These are phyloP conservation scores for Nezara viridula DNA, from an alignment of 2,888 invertebrate genomes.

Conservation along the genomic window DNA sequence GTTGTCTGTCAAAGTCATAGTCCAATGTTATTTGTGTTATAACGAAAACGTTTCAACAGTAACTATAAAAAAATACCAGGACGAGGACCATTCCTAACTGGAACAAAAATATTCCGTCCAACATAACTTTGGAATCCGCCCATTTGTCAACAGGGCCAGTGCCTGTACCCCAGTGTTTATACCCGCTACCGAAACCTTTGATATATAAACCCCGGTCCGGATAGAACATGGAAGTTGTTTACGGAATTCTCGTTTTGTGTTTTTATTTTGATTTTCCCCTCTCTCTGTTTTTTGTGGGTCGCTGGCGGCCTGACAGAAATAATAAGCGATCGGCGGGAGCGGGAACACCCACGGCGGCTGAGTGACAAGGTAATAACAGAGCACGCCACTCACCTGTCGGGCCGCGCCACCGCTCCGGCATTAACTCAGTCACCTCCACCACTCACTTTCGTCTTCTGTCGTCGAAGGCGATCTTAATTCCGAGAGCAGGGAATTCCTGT, in stretches of 20 bases:
- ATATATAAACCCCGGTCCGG: not conserved
- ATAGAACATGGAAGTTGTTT: constrained; percentile 30
- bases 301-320: not conserved
- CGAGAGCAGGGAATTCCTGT: not conserved
- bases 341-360: constrained; percentile 33
- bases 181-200: constrained; percentile 3
- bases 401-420: not conserved
- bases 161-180: not conserved
- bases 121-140: not conserved
- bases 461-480: not conserved
- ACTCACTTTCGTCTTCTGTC: constrained; percentile 33
- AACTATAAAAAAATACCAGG: not conserved
- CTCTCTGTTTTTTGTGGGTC: not conserved
- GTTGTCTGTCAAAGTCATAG: not conserved
- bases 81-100: not conserved
- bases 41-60: not conserved
- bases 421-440: not conserved
- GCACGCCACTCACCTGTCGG: not conserved
- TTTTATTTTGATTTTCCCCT: not conserved
- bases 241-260: constrained; percentile 27
- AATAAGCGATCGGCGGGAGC: constrained; percentile 11
- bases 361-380: constrained; percentile 30
- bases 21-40: not conserved
- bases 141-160: constrained; percentile 1
- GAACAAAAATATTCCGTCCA: not conserved